Evolutionary conservation across 1,140 invertebrate species (phyloP), one percentile per base, ranked within the genome.

Genomic region (Anoplolepis gracilipes): DNA sequence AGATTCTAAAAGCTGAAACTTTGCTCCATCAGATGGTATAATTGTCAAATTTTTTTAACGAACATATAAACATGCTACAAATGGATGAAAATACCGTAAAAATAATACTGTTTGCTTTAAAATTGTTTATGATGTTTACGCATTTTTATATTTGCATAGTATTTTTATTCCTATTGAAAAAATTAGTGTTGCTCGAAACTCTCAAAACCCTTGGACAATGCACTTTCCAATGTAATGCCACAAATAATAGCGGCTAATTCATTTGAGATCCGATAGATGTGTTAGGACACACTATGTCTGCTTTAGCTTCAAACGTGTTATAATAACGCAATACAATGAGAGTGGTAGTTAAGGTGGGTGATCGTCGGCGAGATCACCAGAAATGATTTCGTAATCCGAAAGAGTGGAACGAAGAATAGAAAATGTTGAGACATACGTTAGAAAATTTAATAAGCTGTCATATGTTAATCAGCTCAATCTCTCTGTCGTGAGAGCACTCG

Each of bases 341-440:
- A 30, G 42, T 13, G n/a, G n/a, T n/a, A n/a, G n/a, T n/a, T n/a
- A 33, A 33, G 30, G 33, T 25, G 53, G 36, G 22, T 22, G 1
- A 61, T 10, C 28, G 62, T 0, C 46, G n/a, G 62, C 36, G 57
- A 3, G 13, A 84, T 39, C 42, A 33, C 42, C 57, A 81, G 25
- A 70, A 59, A 49, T 81, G 67, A 79, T 87, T 79, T 79, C 75
- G 67, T 85, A 87, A 87, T 28, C 7, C 25, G 16, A 85, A 85
- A 79, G 36, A 62, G 11, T 2, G 4, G 11, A 62, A 39, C 53
- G 25, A 73, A 84, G 69, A 84, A 84, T 75, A 62, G 57, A 64
- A 28, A 22, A 55, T 36, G 70, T 76, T 85, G 64, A 33, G 62
- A 22, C 39, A 62, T 22, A 49, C 42, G 39, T 59, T 59, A 62